These are phyloP conservation scores for Sclerodermus sp. DNA, from an alignment of 2,888 invertebrate species.

Conservation along the genomic window DNA sequence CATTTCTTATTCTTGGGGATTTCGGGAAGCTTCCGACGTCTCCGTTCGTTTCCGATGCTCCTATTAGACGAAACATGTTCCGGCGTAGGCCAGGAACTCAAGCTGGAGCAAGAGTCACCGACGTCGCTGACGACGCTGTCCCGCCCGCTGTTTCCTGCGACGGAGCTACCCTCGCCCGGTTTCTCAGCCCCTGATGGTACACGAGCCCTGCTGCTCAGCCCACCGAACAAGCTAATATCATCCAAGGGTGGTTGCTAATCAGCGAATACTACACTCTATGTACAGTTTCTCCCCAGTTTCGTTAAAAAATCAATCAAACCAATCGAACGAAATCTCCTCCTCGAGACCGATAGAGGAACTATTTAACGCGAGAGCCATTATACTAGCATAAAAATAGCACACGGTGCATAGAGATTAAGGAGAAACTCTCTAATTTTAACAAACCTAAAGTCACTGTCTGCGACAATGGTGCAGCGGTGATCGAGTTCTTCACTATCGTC, in stretches of 20 bases:
- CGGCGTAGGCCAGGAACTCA: conserved; percentile 51
- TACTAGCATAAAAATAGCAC: too few relatives aligned
- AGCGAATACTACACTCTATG: too few relatives aligned
- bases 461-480: conserved; percentile 51
- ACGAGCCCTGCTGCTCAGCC: conserved; percentile 50
- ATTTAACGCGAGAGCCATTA: too few relatives aligned
- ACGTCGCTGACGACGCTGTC: conserved; percentile 53
- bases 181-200: conserved; percentile 29
- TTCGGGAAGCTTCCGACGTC: conserved; percentile 83
- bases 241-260: conserved; percentile 39
- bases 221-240: conserved; percentile 55
- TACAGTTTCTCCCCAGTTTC: too few relatives aligned
- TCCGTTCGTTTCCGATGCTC: conserved; percentile 61
- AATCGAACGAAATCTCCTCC: too few relatives aligned
- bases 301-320: too few relatives aligned
- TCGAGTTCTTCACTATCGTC: conserved; percentile 53
- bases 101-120: conserved; percentile 50
- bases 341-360: too few relatives aligned
- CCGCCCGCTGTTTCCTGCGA: conserved; percentile 40
- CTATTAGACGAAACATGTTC: conserved; percentile 42
- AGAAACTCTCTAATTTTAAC: too few relatives aligned
- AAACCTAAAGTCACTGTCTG: conserved; percentile 54
- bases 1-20: conserved; percentile 88
- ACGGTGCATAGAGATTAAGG: too few relatives aligned
- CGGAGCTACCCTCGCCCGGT: conserved; percentile 27